A percentile compares a stretch with the other conserved stretches of the same genome.
These are phyloP conservation scores for Ectobius pallidus DNA, from an alignment of 2,888 invertebrate species.

Conservation along the genomic window DNA sequence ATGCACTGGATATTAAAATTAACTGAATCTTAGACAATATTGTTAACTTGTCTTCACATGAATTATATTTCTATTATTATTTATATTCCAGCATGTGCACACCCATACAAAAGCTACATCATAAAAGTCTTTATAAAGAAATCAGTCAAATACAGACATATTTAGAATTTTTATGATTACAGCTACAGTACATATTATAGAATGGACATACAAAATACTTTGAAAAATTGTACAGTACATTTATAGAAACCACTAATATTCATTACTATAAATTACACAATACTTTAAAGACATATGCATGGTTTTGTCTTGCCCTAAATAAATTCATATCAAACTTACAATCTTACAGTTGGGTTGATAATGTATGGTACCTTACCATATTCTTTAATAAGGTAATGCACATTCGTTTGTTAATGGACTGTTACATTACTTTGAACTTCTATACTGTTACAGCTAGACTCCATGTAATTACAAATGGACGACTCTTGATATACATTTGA, in stretches of 20 bases:
- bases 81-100: background rate
- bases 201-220: conserved; percentile 37
- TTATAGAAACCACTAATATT: conserved; percentile 26
- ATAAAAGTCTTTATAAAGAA: background rate
- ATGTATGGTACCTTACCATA: no score
- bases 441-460: no score
- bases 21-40: background rate
- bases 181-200: conserved; percentile 19
- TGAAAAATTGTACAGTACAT: conserved; percentile 20
- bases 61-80: background rate
- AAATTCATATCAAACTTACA: no score
- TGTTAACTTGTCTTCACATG: background rate
- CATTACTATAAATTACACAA: conserved; percentile 1
- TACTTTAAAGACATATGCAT: background rate
- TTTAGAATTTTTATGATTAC: background rate
- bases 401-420: no score
- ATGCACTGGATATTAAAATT: no score
- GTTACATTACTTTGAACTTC: no score
- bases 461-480: no score
- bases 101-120: conserved; percentile 3
- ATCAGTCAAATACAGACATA: conserved; percentile 9
- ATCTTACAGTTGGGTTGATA: no score
- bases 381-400: no score
- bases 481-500: no score
- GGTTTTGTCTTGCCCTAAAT: background rate